phyloP scores from a whole-genome alignment of 2,113 vertebrate species.

The Collichthys lucidus region DNA sequence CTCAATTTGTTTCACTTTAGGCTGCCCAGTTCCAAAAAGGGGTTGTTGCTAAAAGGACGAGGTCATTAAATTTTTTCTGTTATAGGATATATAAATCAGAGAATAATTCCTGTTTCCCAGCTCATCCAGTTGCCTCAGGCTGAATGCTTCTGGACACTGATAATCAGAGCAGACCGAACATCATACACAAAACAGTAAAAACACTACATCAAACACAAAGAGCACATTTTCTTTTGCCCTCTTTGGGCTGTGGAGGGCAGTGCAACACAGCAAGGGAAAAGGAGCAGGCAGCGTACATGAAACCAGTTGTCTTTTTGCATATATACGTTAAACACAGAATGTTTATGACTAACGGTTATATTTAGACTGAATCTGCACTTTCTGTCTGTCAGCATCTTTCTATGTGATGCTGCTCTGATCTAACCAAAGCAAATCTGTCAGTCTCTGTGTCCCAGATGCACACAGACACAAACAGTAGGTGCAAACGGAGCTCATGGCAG shows the following conservation, averaged over 20 bases:
- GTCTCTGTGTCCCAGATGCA: slow-evolving; percentile 17
- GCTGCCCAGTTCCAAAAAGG: neutral
- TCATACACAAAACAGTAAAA: neutral
- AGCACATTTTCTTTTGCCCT: neutral
- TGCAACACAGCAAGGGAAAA: slow-evolving; percentile 36
- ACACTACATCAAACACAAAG: neutral
- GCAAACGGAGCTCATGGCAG: slow-evolving; percentile 7
- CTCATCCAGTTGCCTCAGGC: neutral
- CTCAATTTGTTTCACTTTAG: neutral
- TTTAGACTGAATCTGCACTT: slow-evolving; percentile 1
- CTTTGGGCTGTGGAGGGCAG: slow-evolving; percentile 68
- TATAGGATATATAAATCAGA: neutral
- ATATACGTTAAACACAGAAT: slow-evolving; percentile 15
- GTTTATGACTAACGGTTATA: neutral
- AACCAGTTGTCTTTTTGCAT: slow-evolving; percentile 12
- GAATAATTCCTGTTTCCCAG: neutral
- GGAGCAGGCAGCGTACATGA: neutral
- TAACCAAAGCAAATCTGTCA: slow-evolving; percentile 21
- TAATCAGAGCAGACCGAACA: slow-evolving; percentile 5
- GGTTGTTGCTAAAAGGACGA: neutral
- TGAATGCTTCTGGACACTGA: neutral
- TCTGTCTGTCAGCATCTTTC: neutral
- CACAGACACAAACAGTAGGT: neutral
- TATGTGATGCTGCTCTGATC: neutral
- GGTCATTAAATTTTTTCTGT: neutral